Evolutionary conservation across 1,140 invertebrate species (phyloP), one percentile per base, ranked within the genome.

Genomic region (Drosophila azteca): DNA sequence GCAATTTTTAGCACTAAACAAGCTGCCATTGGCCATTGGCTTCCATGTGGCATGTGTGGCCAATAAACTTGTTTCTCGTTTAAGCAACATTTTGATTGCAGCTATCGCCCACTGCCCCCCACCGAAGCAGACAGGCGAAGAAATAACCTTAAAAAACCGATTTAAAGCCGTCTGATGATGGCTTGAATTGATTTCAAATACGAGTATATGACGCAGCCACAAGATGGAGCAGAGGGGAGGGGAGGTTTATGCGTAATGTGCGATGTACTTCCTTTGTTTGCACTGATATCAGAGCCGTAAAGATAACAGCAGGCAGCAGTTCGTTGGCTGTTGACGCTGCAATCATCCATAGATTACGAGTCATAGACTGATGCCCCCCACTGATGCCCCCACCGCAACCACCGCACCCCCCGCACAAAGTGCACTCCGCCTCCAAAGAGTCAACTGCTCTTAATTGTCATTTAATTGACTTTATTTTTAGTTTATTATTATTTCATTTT

Each of bases 381-480:
- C n/a, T n/a, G n/a, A n/a, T n/a, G n/a, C n/a, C n/a, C n/a, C n/a
- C n/a, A n/a, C n/a, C n/a, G n/a, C n/a, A n/a, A n/a, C n/a, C 46
- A 52, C 49, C 50, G 22, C 15, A 35, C 66, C 64, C 35, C 11
- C 64, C 63, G n/a, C n/a, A 50, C 64, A 39, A 13, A 39, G 11
- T 39, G 52, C 51, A 65, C 63, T 22, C 44, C 20, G 20, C 57
- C 57, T 29, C 59, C 59, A 46, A 43, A 69, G 17, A 64, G 57
- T 49, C 73, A 71, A 77, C 67, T 46, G 46, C 55, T 63, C 63
- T 76, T 87, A 82, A 82, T 87, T 81, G 67, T 52, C 26, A 51
- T 53, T 74, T 89, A 88, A 88, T 88, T 83, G 65, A 83, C 59
- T 87, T 85, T 65, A 69, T 74, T 76, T 74, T 72, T 46, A 67